phyloP scores from a whole-genome alignment of 2,113 vertebrate genomes.

The Euleptes europaea region DNA sequence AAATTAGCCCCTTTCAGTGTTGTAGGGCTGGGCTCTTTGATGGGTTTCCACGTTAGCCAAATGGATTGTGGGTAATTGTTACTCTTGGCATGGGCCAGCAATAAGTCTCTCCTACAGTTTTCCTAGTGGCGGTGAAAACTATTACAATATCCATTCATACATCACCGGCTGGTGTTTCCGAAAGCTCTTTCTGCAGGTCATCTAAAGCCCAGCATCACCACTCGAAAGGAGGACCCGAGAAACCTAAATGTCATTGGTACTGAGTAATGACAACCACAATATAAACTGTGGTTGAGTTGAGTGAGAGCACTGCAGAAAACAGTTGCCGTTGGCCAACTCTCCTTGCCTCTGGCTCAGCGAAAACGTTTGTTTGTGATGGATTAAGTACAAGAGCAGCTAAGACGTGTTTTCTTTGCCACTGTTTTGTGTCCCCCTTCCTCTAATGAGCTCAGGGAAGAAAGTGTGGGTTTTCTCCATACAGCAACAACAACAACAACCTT shows the following conservation, averaged over 20 bases:
- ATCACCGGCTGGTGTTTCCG: slow-evolving; percentile 55
- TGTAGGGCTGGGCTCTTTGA: slow-evolving; percentile 46
- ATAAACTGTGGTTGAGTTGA: slow-evolving; percentile 73
- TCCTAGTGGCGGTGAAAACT: slow-evolving; percentile 30
- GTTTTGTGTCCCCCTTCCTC: neutral
- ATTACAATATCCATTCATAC: slow-evolving; percentile 43
- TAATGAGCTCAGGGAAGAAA: neutral
- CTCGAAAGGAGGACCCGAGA: slow-evolving; percentile 52
- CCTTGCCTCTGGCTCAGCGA: slow-evolving; percentile 65
- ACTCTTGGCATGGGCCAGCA: neutral
- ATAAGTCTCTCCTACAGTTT: slow-evolving; percentile 41
- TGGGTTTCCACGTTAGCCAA: slow-evolving; percentile 43
- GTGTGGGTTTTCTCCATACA: neutral
- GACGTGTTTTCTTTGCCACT: neutral
- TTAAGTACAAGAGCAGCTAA: slow-evolving; percentile 52
- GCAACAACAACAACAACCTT: neutral
- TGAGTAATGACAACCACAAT: slow-evolving; percentile 69
- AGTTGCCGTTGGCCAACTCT: slow-evolving; percentile 68
- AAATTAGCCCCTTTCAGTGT: slow-evolving; percentile 53
- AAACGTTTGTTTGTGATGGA: slow-evolving; percentile 49
- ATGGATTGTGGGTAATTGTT: slow-evolving; percentile 25
- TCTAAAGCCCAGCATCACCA: slow-evolving; percentile 51
- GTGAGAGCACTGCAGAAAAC: slow-evolving; percentile 62
- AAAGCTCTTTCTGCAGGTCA: slow-evolving; percentile 41
- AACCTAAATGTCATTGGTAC: slow-evolving; percentile 69